Evolutionary conservation across 2,797 vertebrate genomes (phyloP), one percentile per base, ranked within the genome.

Genomic region (Acanthurus tractus): DNA sequence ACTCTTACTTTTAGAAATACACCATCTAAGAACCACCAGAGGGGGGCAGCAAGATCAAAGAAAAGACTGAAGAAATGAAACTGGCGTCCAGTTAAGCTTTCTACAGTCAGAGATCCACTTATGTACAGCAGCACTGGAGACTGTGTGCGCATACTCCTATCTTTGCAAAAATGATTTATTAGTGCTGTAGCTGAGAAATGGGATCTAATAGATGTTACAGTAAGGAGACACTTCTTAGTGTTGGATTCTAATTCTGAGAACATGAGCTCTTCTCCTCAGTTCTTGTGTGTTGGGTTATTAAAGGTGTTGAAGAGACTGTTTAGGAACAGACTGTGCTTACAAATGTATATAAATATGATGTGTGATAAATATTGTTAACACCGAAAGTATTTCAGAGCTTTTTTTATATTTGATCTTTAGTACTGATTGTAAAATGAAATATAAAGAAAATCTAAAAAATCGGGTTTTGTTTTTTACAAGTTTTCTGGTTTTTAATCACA

Each of bases 11-110:
- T 82, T 54, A 92, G 61, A 93, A 84, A 56, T 8, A 7, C 92
- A 64, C 68, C 72, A 34, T 73, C 62, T 86, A 74, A 63, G 58
- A 76, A 74, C 38, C 82, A 85, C 44, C 88, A 86, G 71, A 84
- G 87, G 85, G 63, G 62, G 90, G 95, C 93, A 86, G 94, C 93
- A 91, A 20, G 84, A 50, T 82, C 90, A 83, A 94, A 86, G 86
- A 96, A 89, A 90, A 95, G 83, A 71, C 92, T 88, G 85, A 94
- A 94, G 80, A 94, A 89, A 91, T 84, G 62, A 86, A 61, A 1
- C 14, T 1, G 3, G 14, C 38, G 1, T 20, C 29, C 1, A 1
- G 13, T 22, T 11, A 9, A 42, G 12, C 1, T 42, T 20, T 1
- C 36, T 23, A 7, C 38, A 36, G 25, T 12, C 17, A 11, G 11